A percentile compares a stretch with the other conserved stretches of the same genome.
phyloP scores from a whole-genome alignment of 2,888 invertebrate genomes.

The Cantharis lateralis region DNA sequence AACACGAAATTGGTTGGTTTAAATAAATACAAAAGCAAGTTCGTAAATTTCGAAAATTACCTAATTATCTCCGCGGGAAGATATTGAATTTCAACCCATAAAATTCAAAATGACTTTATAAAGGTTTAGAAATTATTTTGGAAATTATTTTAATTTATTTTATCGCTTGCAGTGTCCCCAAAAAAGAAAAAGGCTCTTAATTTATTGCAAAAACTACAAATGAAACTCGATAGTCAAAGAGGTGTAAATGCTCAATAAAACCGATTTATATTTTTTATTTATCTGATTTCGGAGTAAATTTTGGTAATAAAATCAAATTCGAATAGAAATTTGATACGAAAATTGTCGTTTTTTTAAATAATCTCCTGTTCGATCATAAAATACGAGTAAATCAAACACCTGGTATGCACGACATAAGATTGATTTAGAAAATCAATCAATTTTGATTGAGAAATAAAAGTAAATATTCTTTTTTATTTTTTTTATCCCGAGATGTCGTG shows the following conservation, averaged over 20 bases:
- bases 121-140: neutral
- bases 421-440: neutral
- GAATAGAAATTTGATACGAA: neutral
- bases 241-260: neutral
- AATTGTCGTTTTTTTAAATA: neutral
- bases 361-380: neutral
- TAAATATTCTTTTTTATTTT: neutral
- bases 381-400: neutral
- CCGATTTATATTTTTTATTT: neutral
- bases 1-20: neutral
- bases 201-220: neutral
- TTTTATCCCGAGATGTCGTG: neutral
- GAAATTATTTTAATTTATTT: conserved; percentile 1
- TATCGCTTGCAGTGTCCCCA: neutral
- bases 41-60: neutral
- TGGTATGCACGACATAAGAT: neutral
- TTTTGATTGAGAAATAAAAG: neutral
- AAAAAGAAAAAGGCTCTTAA: neutral
- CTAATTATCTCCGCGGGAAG: neutral
- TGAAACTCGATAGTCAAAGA: neutral
- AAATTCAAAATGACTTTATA: conserved; percentile 1
- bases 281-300: neutral
- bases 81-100: neutral
- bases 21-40: neutral
- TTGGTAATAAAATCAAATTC: neutral